A percentile compares a stretch with the other conserved stretches of the same genome.
Conservation (phyloP, 2,888 invertebrate species). For the Steinernema scapterisci region DNA sequence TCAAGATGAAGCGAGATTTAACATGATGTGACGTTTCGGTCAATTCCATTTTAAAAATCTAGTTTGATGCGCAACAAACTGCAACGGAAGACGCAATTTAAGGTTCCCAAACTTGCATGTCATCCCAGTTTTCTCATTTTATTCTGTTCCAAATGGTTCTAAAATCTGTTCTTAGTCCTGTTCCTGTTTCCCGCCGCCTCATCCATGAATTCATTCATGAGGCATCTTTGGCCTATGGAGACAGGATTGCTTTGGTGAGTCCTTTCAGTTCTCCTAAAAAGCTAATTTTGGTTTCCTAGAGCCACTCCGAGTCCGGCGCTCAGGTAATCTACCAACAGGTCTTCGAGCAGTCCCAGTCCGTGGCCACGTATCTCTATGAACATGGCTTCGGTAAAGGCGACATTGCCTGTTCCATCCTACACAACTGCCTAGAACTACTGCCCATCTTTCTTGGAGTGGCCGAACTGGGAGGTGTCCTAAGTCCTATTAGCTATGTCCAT, state of each 20-base stretch:
- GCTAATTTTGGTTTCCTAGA: not conserved
- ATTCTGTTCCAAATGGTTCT: not conserved
- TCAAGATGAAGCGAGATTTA: no score
- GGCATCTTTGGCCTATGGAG: not conserved
- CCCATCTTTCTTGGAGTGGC: constrained; percentile 45
- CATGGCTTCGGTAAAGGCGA: constrained; percentile 47
- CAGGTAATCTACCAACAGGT: constrained; percentile 15
- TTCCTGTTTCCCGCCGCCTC: not conserved
- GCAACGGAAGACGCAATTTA: no score
- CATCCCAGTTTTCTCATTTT: no score
- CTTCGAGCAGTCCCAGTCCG: constrained; percentile 39
- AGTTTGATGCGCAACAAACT: no score
- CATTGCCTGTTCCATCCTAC: constrained; percentile 51
- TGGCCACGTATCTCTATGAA: constrained; percentile 45
- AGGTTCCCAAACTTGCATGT: no score
- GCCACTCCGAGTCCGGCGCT: constrained; percentile 30
- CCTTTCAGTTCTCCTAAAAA: not conserved
- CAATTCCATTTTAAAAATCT: no score
- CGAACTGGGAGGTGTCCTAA: constrained; percentile 54
- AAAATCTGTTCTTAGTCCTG: not conserved
- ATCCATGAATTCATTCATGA: not conserved
- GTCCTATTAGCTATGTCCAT: constrained; percentile 57
- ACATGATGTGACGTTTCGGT: no score
- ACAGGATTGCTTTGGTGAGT: not conserved
- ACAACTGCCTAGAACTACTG: constrained; percentile 52